Evolutionary conservation across 2,797 vertebrate genomes (phyloP).

Genomic region (Tangara arthus): DNA sequence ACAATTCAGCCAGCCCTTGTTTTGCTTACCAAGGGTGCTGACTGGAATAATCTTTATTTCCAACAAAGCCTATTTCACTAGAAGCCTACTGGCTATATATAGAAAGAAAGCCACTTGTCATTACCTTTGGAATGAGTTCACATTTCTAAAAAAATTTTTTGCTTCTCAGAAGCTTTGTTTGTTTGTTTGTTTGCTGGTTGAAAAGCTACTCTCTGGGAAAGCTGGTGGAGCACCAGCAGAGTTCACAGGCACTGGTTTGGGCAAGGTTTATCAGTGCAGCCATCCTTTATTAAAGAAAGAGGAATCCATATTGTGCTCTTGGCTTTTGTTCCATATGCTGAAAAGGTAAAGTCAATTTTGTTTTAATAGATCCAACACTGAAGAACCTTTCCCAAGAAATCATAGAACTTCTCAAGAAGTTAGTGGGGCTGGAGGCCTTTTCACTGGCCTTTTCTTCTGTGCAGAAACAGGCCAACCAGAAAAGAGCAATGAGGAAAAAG

Average conservation of each 20-base stretch:
- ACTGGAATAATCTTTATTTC: not conserved
- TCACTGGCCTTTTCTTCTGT: constrained; percentile 89
- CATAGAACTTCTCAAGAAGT: constrained; percentile 91
- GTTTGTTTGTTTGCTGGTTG: not conserved
- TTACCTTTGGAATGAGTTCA: not conserved
- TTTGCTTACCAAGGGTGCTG: not conserved
- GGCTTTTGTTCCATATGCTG: not conserved
- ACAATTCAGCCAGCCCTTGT: not conserved
- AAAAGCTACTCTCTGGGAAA: not conserved
- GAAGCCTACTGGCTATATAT: not conserved
- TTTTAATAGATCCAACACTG: constrained; percentile 85
- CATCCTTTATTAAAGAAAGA: not conserved
- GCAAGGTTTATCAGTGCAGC: not conserved
- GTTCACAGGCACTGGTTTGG: not conserved
- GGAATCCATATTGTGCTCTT: not conserved
- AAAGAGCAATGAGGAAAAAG: constrained; percentile 84
- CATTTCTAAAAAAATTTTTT: not conserved
- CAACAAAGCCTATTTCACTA: not conserved
- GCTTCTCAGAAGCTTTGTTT: not conserved
- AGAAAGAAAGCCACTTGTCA: not conserved
- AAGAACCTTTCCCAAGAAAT: constrained; percentile 96
- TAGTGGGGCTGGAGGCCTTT: constrained; percentile 89
- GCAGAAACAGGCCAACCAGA: constrained; percentile 88
- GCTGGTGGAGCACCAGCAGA: not conserved
- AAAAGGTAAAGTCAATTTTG: not conserved